Base-by-base conservation (phyloP, 2,113 vertebrate species). In the Oreochromis spilurus region DNA sequence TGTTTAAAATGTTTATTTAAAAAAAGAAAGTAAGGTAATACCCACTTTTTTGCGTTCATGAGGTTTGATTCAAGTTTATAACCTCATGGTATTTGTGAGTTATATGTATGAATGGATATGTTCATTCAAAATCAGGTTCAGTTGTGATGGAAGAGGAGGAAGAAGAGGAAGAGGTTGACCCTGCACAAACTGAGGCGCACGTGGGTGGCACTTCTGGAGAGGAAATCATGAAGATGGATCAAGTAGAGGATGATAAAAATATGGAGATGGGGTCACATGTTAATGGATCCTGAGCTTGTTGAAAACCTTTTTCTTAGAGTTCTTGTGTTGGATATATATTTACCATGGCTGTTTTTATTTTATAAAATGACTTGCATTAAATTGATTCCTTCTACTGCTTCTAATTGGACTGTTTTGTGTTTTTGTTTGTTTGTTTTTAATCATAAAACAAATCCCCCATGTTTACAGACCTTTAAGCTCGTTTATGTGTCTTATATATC, bases 181-280 rank as follows among this genome's bases (percentile, higher is more conserved):
- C 57, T 38, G 83, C 34, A 34, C 89, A 84, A 21, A 87, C 78
- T 38, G 91, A 58, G 24, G 16, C 29, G 2, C 82, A 87, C 4
- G 89, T 89, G 89, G 91, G 53, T 12, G 89, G 52, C 52, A 89
- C 45, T 11, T 40, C 40, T 45, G 91, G 9, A 43, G 93, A 91
- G 3, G 83, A 88, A 24, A 82, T 88, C 55, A 88, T 84, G 14
- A 93, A 91, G 10, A 85, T n/a, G 16, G 87, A 91, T 8, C 84
- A 83, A 13, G 85, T 38, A 2, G 88, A 87, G 9, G 88, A 84
- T 1, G 91, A 90, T 14, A 92, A 94, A 7, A 87, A 97, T 16
- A 98, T 98, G 97, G 98, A 98, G 2, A 97, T 97, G 29, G 97
- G 97, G 45, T 34, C 95, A 0, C 95, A 96, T 52, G 93, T 97